phyloP scores from a whole-genome alignment of 2,888 invertebrate genomes.

The Dorcus parallelipipedus region DNA sequence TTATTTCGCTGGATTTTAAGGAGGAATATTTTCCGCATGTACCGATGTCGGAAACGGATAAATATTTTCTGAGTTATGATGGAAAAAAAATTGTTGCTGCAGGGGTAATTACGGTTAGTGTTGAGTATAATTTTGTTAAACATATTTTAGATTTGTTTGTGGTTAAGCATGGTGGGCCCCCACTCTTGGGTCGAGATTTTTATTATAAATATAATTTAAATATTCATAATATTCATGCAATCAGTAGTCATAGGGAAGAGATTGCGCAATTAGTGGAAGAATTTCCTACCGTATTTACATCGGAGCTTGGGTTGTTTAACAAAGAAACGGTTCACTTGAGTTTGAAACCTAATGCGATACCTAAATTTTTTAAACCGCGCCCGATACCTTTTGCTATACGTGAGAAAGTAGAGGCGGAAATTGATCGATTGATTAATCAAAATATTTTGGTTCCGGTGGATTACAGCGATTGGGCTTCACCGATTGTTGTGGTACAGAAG shows the following conservation, averaged over 20 bases:
- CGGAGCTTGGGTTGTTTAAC: background rate
- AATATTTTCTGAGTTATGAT: no score
- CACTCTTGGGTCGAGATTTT: background rate
- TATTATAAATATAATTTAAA: background rate
- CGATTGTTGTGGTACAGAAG: slow-evolving; percentile 25
- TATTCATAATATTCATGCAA: background rate
- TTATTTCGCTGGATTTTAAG: no score
- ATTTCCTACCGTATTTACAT: background rate
- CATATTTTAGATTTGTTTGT: no score
- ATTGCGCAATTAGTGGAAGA: no score
- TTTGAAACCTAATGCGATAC: background rate
- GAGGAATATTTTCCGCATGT: no score
- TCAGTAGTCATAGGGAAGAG: no score
- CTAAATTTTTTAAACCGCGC: background rate
- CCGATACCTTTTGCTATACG: background rate
- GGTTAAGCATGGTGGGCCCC: background rate
- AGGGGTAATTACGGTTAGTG: no score
- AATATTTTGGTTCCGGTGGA: slow-evolving; percentile 9
- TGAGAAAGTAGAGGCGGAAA: slow-evolving; percentile 11
- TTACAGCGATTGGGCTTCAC: slow-evolving; percentile 21
- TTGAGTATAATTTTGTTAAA: no score
- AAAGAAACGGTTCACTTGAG: background rate
- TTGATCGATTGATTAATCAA: slow-evolving; percentile 5
- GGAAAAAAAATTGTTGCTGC: no score
- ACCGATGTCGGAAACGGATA: no score